Evolutionary conservation across 2,113 vertebrate genomes (phyloP).

Genomic region (Oryctolagus cuniculus): mOryCun1.1 NC_091448.1:37817001-37817500

Average conservation of each 20-base stretch:
- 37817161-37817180: neutral
- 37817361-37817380: neutral
- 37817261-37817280: neutral
- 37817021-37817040: constrained; percentile 19
- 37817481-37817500: constrained; percentile 8
- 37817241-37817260: neutral
- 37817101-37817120: neutral
- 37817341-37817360: neutral
- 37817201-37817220: neutral
- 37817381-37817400: neutral
- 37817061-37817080: neutral
- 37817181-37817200: neutral
- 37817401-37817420: neutral
- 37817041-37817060: neutral
- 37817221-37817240: neutral
- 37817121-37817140: neutral
- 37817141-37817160: neutral
- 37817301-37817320: neutral
- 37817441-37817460: neutral
- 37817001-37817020: constrained; percentile 12
- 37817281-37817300: neutral
- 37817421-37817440: neutral
- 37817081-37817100: neutral
- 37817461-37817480: neutral
- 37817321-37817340: neutral